Conservation (phyloP, 1,140 invertebrate genomes). For the Drosophila bipectinata region DNA sequence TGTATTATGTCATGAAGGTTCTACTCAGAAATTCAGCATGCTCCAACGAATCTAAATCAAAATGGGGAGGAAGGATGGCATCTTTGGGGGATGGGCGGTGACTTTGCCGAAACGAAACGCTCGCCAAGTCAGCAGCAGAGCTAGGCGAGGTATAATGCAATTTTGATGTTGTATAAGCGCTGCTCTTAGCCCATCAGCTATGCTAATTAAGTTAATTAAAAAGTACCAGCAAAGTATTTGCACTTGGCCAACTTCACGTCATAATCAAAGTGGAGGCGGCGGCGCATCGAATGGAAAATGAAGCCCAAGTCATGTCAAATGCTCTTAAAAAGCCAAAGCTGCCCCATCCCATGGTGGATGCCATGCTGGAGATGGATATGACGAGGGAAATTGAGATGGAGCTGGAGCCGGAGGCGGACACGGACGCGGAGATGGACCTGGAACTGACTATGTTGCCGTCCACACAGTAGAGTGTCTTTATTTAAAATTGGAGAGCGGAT, state of each 20-base stretch:
- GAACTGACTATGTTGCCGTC: conserved; percentile 45
- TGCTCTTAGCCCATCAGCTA: conserved; percentile 77
- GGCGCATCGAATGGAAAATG: conserved; percentile 64
- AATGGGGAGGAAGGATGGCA: neutral
- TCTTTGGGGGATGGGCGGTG: too few species aligned
- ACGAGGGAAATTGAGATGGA: neutral
- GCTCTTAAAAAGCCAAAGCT: conserved; percentile 71
- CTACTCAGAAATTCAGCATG: conserved; percentile 44
- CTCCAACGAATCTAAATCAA: conserved; percentile 50
- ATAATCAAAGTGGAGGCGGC: conserved; percentile 78
- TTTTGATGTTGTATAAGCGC: conserved; percentile 78
- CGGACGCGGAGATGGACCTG: conserved; percentile 1
- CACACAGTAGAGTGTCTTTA: conserved; percentile 59
- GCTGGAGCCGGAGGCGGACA: conserved; percentile 1
- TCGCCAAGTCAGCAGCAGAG: conserved; percentile 1
- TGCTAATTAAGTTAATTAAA: conserved; percentile 82
- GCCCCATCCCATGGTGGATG: conserved; percentile 14
- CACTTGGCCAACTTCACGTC: conserved; percentile 81
- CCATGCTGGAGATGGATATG: conserved; percentile 27
- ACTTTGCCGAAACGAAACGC: conserved; percentile 1
- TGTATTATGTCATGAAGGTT: conserved; percentile 43
- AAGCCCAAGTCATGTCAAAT: conserved; percentile 81
- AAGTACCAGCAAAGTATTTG: conserved; percentile 81
- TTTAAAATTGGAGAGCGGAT: conserved; percentile 44
- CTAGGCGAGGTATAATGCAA: conserved; percentile 65